These are phyloP conservation scores for Tachysurus vachellii DNA, from an alignment of 2,113 vertebrate species.

Conservation along the genomic window DNA sequence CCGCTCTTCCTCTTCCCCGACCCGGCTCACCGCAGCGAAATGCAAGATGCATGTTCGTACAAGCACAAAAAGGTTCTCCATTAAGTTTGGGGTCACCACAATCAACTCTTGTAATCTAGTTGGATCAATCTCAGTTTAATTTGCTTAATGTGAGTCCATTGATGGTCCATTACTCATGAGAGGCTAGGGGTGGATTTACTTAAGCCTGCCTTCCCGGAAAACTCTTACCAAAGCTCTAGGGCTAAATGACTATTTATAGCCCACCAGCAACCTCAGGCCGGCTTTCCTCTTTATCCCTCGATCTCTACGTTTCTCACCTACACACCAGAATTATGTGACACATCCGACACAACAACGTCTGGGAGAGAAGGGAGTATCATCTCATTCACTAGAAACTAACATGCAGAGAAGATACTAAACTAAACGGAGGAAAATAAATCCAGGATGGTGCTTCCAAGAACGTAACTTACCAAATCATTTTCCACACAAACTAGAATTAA, in stretches of 20 bases:
- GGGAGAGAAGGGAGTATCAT: neutral
- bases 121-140: slow-evolving; percentile 64
- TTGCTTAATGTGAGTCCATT: slow-evolving; percentile 65
- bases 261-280: slow-evolving; percentile 40
- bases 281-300: slow-evolving; percentile 9
- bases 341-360: neutral
- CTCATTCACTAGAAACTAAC: neutral
- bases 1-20: neutral
- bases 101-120: slow-evolving; percentile 57
- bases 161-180: slow-evolving; percentile 58
- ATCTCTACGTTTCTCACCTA: neutral
- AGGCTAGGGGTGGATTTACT: slow-evolving; percentile 53
- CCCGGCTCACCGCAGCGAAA: slow-evolving; percentile 27
- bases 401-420: neutral
- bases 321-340: slow-evolving; percentile 31
- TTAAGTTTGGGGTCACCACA: slow-evolving; percentile 63
- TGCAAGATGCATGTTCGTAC: slow-evolving; percentile 48
- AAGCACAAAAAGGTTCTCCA: slow-evolving; percentile 55
- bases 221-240: slow-evolving; percentile 47
- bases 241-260: slow-evolving; percentile 61
- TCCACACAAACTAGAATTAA: no score
- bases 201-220: slow-evolving; percentile 56
- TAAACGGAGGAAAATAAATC: neutral
- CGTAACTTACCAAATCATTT: neutral
- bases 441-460: neutral